Percentiles rank a stretch among this genome's conserved stretches.
Evolutionary conservation across 2,797 vertebrate genomes (phyloP).

Genomic region (Podarcis siculus): DNA sequence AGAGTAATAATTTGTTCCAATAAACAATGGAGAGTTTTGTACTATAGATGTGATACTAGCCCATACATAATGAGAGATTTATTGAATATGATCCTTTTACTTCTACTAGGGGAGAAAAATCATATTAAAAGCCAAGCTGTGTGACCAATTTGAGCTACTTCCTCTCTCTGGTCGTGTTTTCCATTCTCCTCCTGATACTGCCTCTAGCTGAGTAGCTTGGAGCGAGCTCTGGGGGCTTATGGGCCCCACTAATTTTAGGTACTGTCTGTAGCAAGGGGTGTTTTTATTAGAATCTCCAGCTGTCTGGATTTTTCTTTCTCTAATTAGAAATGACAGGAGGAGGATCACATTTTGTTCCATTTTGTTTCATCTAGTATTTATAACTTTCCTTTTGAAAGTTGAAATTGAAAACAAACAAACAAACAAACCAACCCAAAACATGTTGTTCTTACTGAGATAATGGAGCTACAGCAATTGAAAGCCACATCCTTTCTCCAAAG

Average conservation of each 20-base stretch:
- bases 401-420: slow-evolving; percentile 46
- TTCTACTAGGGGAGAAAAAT: background rate
- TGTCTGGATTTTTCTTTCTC: slow-evolving; percentile 72
- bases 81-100: background rate
- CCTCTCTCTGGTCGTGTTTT: background rate
- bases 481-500: background rate
- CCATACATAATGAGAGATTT: background rate
- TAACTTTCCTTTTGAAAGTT: slow-evolving; percentile 71
- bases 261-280: slow-evolving; percentile 55
- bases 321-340: slow-evolving; percentile 71
- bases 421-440: background rate
- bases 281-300: slow-evolving; percentile 78
- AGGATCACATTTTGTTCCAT: slow-evolving; percentile 77
- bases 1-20: background rate
- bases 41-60: too few species aligned
- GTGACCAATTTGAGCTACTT: background rate
- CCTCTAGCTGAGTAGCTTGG: background rate
- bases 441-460: slow-evolving; percentile 52
- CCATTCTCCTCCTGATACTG: background rate
- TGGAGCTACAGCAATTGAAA: background rate
- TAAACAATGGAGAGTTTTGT: background rate
- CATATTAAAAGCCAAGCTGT: background rate
- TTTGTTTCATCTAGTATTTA: slow-evolving; percentile 69
- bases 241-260: slow-evolving; percentile 76
- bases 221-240: background rate